These are phyloP conservation scores for Zaprionus capensis DNA, from an alignment of 1,140 invertebrate species.

Conservation along the genomic window DNA sequence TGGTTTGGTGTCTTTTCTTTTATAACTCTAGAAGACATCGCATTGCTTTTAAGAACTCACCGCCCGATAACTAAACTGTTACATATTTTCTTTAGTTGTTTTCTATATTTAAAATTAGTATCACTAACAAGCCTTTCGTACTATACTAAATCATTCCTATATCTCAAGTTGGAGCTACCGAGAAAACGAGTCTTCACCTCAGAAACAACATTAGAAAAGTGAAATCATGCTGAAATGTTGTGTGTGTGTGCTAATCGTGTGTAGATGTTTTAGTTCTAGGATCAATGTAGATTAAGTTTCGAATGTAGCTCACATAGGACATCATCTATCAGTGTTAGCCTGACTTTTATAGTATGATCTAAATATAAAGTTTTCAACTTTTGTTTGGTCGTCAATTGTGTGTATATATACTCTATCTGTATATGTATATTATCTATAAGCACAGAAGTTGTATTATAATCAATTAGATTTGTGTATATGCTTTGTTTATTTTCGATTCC, in stretches of 20 bases:
- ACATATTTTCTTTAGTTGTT: background rate
- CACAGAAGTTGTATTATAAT: slow-evolving; percentile 52
- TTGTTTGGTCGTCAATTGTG: slow-evolving; percentile 77
- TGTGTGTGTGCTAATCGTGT: background rate
- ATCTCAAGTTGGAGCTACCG: slow-evolving; percentile 3
- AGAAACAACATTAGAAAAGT: background rate
- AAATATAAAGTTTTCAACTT: slow-evolving; percentile 78
- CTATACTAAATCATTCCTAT: slow-evolving; percentile 2
- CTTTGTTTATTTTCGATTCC: slow-evolving; percentile 17
- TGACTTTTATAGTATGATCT: slow-evolving; percentile 44
- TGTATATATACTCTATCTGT: slow-evolving; percentile 42
- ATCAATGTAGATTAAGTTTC: background rate
- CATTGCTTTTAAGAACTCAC: slow-evolving; percentile 16
- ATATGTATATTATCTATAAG: slow-evolving; percentile 59
- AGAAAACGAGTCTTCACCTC: slow-evolving; percentile 10
- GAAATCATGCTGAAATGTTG: slow-evolving; percentile 1
- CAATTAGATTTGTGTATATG: slow-evolving; percentile 24
- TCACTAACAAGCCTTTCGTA: slow-evolving; percentile 73
- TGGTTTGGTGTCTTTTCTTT: slow-evolving; percentile 3
- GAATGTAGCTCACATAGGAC: slow-evolving; percentile 5
- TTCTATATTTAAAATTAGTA: slow-evolving; percentile 77
- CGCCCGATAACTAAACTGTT: slow-evolving; percentile 1
- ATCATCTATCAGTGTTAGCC: slow-evolving; percentile 16
- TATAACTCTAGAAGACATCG: background rate
- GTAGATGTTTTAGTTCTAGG: background rate